Base-by-base conservation (phyloP, 2,888 invertebrate species). In the Neoaliturus tenellus region DNA sequence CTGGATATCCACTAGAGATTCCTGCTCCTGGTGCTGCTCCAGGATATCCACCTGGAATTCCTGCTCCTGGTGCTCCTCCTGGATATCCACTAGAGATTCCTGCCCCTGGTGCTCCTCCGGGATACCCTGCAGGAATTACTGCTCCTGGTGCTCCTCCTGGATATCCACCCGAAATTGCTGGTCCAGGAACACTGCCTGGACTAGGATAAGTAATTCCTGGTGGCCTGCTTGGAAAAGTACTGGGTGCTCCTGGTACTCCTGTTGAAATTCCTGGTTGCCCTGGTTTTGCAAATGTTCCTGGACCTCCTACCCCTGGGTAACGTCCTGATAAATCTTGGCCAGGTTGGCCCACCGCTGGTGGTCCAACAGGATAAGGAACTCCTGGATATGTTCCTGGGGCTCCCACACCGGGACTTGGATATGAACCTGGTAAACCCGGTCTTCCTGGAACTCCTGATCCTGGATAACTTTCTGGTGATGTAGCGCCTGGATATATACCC, bases 1-100 rank as follows among this genome's bases (percentile, higher is more conserved):
- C 86, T 31, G 87, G 87, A 62, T 83, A 81, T 81, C 82, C 80
- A 28, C 86, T 86, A 44, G 85, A 85, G n/a, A 62, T 23, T 17
- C 78, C 73, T 48, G 84, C 85, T 33, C 85, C 87, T 67, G 85
- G 87, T 33, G 85, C 87, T 67, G 85, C 87, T 39, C 78, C 89
- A 88, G 88, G 81, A 55, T 23, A 14, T 20, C 48, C 78, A 12
- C 83, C 85, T 62, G 82, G 35, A 17, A 80, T 80, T 35, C 51
- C 75, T 71, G 81, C 51, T 39, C 84, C 85, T 25, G 81, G 80
- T 39, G 51, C 10, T 48, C 82, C 84, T 51, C 86, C 85, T 17
- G 84, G 71, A 48, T 51, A 83, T 84, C 87, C 81, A 20, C 83
- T 83, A 28, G 75, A 41, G 25, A 83, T 80, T 58, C 81, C 62